phyloP scores from a whole-genome alignment of 2,888 invertebrate genomes.

The Diachrysia chrysitis region DNA sequence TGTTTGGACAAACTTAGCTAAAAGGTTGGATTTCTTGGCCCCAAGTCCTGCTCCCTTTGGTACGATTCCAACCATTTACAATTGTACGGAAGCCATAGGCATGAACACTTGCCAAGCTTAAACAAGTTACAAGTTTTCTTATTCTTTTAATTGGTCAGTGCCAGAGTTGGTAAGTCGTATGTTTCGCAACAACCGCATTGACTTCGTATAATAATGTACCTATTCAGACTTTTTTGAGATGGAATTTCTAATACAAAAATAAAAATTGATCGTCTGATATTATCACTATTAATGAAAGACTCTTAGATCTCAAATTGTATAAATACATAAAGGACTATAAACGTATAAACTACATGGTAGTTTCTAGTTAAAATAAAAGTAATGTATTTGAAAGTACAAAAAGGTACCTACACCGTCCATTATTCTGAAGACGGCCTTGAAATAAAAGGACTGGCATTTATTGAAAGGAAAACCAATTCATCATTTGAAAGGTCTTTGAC shows the following conservation, averaged over 20 bases:
- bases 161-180: constrained; percentile 1
- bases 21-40: constrained; percentile 34
- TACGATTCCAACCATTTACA: constrained; percentile 44
- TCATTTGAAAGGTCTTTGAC: not conserved
- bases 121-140: constrained; percentile 32
- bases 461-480: not conserved
- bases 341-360: too few relatives aligned
- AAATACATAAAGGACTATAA: too few relatives aligned
- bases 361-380: too few relatives aligned
- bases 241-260: not conserved
- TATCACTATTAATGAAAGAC: not conserved
- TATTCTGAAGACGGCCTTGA: not conserved
- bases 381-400: too few relatives aligned
- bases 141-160: constrained; percentile 32
- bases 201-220: not conserved
- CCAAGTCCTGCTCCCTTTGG: constrained; percentile 36
- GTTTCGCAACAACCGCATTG: not conserved
- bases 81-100: constrained; percentile 34
- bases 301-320: not conserved
- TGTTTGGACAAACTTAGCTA: constrained; percentile 26
- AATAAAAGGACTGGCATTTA: not conserved
- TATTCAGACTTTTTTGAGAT: not conserved
- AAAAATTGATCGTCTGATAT: too few relatives aligned
- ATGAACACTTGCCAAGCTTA: constrained; percentile 36
- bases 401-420: not conserved